Evolutionary conservation across 2,888 invertebrate genomes (phyloP), one percentile per base, ranked within the genome.

Genomic region (Cyrtodaria siliqua): DNA sequence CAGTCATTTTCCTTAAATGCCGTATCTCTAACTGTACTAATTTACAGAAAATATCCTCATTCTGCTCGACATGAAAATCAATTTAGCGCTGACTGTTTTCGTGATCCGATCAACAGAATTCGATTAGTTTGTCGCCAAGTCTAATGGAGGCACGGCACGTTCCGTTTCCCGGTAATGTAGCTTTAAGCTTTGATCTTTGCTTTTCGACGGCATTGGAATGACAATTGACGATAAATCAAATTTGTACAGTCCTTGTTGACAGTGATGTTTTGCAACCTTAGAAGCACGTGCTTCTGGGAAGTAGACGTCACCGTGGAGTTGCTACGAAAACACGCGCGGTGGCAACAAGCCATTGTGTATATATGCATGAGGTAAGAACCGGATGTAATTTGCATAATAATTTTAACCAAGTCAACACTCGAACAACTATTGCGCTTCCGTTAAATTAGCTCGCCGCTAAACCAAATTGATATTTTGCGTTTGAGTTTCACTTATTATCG

Each of bases 151-250:
- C 57, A 68, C 67, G 75, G 63, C 80, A 72, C 69, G 60, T 61
- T 68, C 73, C 63, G 62, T 73, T 71, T 63, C 40, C 64, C 44
- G 57, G 55, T 56, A 66, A 72, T 75, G 75, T 76, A 57, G 74
- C 75, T 64, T 40, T 64, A 69, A 50, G 78, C 78, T 78, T 78
- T 78, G 78, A 78, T 78, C 78, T 69, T 47, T 50, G 49, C 60
- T 69, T 52, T 57, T 72, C 69, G 53, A 73, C 60, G 64, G 69
- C 61, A 33, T 33, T 49, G 60, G 78, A 78, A 78, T 78, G 78
- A 78, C 78, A 78, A 78, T 78, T 68, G 62, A 60, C 69, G 56
- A 78, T 78, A 78, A 78, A 78, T 78, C 78, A 78, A 71, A 72
- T 77, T 77, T 77, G 71, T 62, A 59, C 61, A 53, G 62, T 57